Conservation (phyloP, 2,113 vertebrate genomes). For the Caretta caretta region DNA sequence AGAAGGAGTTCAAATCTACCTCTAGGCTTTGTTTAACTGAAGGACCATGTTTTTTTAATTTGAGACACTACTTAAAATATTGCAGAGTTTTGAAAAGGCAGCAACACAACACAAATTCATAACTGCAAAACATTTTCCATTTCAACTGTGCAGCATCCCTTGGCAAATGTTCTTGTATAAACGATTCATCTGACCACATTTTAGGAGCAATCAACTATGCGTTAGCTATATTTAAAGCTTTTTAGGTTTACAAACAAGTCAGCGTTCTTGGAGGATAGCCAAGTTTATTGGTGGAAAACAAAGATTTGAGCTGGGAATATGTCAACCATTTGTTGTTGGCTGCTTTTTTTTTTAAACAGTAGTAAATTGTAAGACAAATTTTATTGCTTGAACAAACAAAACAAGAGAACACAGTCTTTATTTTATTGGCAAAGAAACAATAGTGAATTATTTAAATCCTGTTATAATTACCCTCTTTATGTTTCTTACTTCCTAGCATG, state of each 20-base stretch:
- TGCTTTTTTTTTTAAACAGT: slow-evolving; percentile 56
- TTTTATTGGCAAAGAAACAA: slow-evolving; percentile 69
- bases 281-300: slow-evolving; percentile 64
- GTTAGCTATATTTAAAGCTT: slow-evolving; percentile 43
- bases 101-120: not conserved
- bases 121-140: not conserved
- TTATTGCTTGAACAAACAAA: slow-evolving; percentile 64
- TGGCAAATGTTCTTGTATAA: slow-evolving; percentile 24
- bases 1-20: slow-evolving; percentile 38
- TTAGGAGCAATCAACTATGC: slow-evolving; percentile 43
- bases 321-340: slow-evolving; percentile 5
- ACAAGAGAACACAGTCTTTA: slow-evolving; percentile 52
- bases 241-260: slow-evolving; percentile 53
- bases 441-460: slow-evolving; percentile 69
- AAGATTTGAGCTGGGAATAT: slow-evolving; percentile 54
- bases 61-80: slow-evolving; percentile 19
- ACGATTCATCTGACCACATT: slow-evolving; percentile 51
- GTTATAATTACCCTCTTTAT: slow-evolving; percentile 74
- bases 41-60: not conserved
- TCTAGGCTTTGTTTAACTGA: slow-evolving; percentile 53
- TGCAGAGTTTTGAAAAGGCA: slow-evolving; percentile 48
- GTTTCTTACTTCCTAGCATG: slow-evolving; percentile 53
- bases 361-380: slow-evolving; percentile 65
- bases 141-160: slow-evolving; percentile 1
- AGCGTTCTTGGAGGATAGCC: slow-evolving; percentile 29